These are phyloP conservation scores for Oceanodroma tethys DNA, from an alignment of 2,113 vertebrate genomes.

Conservation along the genomic window DNA sequence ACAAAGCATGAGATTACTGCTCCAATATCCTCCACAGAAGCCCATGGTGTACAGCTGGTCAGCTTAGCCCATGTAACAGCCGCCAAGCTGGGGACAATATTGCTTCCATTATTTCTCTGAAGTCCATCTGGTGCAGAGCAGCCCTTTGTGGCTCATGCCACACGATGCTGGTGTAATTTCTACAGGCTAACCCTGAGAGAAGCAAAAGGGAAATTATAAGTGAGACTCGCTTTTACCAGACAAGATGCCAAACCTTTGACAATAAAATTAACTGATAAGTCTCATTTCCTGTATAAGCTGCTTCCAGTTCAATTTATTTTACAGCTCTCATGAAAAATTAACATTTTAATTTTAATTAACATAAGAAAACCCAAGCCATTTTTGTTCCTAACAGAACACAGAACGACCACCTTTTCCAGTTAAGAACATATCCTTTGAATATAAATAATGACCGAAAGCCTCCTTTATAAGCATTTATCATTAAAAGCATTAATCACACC, in stretches of 20 bases:
- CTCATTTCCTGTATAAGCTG: background rate
- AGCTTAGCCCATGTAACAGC: background rate
- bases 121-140: constrained; percentile 27
- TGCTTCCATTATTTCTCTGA: background rate
- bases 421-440: background rate
- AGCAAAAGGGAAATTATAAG: background rate
- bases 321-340: constrained; percentile 13
- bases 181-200: background rate
- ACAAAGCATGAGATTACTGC: background rate
- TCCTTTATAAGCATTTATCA: background rate
- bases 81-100: constrained; percentile 5
- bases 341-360: constrained; percentile 36
- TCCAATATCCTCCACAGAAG: background rate
- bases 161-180: background rate
- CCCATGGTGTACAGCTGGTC: background rate
- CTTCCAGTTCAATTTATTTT: constrained; percentile 18
- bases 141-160: background rate
- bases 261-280: constrained; percentile 23
- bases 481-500: background rate
- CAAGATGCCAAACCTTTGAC: background rate
- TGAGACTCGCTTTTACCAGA: background rate
- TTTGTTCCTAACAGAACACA: background rate
- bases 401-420: background rate
- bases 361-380: background rate
- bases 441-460: background rate